phyloP scores from a whole-genome alignment of 2,888 invertebrate genomes.

The Byasa hedistus region DNA sequence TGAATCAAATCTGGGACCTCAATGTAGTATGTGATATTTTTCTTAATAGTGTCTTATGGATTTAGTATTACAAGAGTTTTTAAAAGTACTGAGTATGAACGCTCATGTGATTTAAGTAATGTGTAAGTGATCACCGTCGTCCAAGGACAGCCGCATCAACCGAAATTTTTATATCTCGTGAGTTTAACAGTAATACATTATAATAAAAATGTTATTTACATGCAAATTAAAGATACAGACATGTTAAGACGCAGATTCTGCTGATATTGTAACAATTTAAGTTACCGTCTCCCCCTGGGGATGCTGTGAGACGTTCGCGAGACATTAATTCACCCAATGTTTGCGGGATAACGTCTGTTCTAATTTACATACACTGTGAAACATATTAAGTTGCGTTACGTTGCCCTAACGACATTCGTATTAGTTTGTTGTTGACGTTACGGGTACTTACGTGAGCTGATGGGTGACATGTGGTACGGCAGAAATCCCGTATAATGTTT shows the following conservation, averaged over 20 bases:
- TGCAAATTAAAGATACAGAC: constrained; percentile 18
- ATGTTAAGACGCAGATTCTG: constrained; percentile 5
- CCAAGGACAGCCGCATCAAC: too few relatives aligned
- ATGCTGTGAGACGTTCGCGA: constrained; percentile 45
- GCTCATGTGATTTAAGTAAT: too few relatives aligned
- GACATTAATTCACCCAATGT: constrained; percentile 66
- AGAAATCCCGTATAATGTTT: constrained; percentile 46
- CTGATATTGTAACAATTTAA: constrained; percentile 47
- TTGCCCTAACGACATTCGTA: constrained; percentile 50
- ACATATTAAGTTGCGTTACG: constrained; percentile 49
- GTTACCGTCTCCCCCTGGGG: constrained; percentile 43
- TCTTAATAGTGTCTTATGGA: too few relatives aligned
- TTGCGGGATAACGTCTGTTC: constrained; percentile 60
- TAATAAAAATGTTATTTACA: constrained; percentile 23
- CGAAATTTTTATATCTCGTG: background rate
- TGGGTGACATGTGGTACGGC: constrained; percentile 39
- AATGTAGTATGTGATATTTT: too few relatives aligned
- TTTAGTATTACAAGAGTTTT: too few relatives aligned
- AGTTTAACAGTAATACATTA: background rate
- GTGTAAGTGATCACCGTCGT: too few relatives aligned
- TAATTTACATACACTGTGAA: constrained; percentile 63
- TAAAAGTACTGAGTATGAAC: too few relatives aligned
- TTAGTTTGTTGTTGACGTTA: constrained; percentile 41
- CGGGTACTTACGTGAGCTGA: constrained; percentile 28
- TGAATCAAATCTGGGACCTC: too few relatives aligned